Evolutionary conservation across 2,888 invertebrate species (phyloP).

Genomic region (Hyposoter didymator): DNA sequence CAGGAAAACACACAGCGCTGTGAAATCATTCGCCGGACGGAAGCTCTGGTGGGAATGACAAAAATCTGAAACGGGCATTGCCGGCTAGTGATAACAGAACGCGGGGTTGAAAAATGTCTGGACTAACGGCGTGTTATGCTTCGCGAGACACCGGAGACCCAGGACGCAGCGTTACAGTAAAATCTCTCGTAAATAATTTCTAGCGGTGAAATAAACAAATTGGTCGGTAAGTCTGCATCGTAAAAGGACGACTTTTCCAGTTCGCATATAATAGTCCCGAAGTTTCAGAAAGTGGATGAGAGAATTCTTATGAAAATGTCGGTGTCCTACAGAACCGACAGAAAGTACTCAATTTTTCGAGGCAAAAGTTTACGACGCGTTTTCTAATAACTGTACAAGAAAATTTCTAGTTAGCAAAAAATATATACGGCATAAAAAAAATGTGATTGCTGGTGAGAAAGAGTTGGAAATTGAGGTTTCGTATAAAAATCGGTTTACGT

Average conservation of each 20-base stretch:
- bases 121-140: constrained; percentile 44
- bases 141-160: constrained; percentile 28
- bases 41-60: constrained; percentile 32
- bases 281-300: not conserved
- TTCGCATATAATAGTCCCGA: not conserved
- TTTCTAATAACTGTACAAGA: not conserved
- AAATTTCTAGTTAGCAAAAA: not conserved
- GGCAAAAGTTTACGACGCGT: not conserved
- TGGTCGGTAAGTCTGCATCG: no score
- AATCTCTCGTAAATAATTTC: constrained; percentile 8
- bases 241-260: not conserved
- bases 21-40: constrained; percentile 43
- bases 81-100: constrained; percentile 41
- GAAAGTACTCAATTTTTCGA: no score
- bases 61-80: constrained; percentile 4
- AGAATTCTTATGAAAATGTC: no score
- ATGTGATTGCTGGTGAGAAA: not conserved
- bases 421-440: not conserved
- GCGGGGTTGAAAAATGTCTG: constrained; percentile 43
- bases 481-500: constrained; percentile 24
- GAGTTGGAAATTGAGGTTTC: not conserved
- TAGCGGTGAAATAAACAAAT: no score
- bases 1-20: constrained; percentile 61
- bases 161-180: constrained; percentile 37
- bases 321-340: no score